Evolutionary conservation across 1,140 invertebrate species (phyloP).

Genomic region (Hesperophylax magnus): DNA sequence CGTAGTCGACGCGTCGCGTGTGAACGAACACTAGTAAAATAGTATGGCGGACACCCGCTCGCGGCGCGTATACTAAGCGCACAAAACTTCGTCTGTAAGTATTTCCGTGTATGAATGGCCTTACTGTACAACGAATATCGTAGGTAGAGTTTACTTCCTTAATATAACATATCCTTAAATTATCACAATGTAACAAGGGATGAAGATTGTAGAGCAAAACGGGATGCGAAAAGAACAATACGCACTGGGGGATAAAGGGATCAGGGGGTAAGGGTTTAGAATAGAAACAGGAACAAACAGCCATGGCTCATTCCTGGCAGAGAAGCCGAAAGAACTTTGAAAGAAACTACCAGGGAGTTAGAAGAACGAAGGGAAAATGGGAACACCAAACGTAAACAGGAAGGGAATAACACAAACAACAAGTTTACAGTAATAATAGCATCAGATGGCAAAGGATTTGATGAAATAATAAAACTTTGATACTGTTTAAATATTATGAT

Average conservation of each 20-base stretch:
- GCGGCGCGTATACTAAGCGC: too few species aligned
- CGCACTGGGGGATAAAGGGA: background rate
- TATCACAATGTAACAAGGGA: constrained; percentile 28
- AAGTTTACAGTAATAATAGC: too few species aligned
- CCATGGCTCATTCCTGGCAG: constrained; percentile 3
- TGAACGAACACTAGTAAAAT: too few species aligned
- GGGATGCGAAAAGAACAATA: constrained; percentile 30
- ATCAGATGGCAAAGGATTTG: too few species aligned
- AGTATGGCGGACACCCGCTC: too few species aligned
- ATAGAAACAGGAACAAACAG: constrained; percentile 35
- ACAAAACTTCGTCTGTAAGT: too few species aligned
- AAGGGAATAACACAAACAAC: background rate
- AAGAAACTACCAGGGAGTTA: background rate
- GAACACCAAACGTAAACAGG: background rate
- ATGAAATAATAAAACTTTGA: too few species aligned
- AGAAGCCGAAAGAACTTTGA: constrained; percentile 20
- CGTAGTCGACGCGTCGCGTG: too few species aligned
- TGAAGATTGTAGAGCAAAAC: constrained; percentile 20
- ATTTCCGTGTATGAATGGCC: too few species aligned
- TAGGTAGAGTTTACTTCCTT: background rate
- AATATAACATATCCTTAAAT: background rate
- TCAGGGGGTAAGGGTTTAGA: constrained; percentile 31
- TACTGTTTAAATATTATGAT: too few species aligned
- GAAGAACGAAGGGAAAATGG: background rate
- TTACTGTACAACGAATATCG: background rate